These are phyloP conservation scores for Acropora tenuis DNA, from an alignment of 64 coral and sea anemone species.

Conservation along the genomic window DNA sequence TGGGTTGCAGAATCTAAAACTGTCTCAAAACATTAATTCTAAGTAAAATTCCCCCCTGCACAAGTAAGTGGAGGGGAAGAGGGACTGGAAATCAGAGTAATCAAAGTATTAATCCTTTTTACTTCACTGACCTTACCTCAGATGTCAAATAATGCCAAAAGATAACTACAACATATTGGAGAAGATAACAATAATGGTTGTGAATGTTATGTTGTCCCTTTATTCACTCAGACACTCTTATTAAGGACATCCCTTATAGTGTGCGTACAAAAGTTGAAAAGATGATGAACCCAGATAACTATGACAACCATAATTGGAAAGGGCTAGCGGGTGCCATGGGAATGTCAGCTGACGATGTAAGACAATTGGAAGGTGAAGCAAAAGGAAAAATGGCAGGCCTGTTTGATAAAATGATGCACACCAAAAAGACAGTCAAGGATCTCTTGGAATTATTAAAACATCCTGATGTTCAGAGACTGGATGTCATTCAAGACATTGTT, in stretches of 20 bases:
- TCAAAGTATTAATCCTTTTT: too few species aligned
- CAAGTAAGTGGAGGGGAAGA: too few species aligned
- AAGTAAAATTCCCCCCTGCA: too few species aligned
- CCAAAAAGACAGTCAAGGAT: slow-evolving; percentile 11
- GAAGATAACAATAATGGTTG: neutral
- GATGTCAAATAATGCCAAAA: too few species aligned
- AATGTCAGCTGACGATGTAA: slow-evolving; percentile 27
- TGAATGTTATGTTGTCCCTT: neutral
- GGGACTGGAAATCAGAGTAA: too few species aligned
- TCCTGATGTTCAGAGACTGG: slow-evolving; percentile 6
- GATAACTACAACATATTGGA: too few species aligned
- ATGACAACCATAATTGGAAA: slow-evolving; percentile 43
- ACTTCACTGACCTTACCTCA: too few species aligned
- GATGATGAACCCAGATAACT: neutral
- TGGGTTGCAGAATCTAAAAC: too few species aligned
- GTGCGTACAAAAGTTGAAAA: slow-evolving; percentile 1
- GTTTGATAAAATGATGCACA: slow-evolving; percentile 34
- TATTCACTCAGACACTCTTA: slow-evolving; percentile 10
- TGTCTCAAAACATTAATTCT: too few species aligned
- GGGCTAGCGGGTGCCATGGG: slow-evolving; percentile 43
- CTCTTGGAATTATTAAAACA: slow-evolving; percentile 19
- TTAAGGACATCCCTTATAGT: slow-evolving; percentile 52
- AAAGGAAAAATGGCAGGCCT: slow-evolving; percentile 43
- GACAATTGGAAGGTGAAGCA: slow-evolving; percentile 12
- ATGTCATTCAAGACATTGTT: slow-evolving; percentile 10